Evolutionary conservation across 1,140 invertebrate species (phyloP).

Genomic region (Bursaphelenchus mucronatus): DNA sequence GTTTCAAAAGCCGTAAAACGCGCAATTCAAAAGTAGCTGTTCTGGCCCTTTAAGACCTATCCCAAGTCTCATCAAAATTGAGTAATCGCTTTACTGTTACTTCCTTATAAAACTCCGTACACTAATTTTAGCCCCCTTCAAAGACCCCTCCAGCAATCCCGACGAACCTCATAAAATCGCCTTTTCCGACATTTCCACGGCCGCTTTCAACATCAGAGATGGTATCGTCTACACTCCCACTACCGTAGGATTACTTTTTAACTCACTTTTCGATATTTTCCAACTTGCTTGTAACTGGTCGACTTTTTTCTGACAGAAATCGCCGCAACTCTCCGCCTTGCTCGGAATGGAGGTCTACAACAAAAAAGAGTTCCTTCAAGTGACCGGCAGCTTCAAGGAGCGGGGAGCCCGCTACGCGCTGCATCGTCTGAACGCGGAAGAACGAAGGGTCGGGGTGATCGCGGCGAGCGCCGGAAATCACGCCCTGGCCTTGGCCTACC

Average conservation of each 20-base stretch:
- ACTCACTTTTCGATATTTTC: constrained; percentile 7
- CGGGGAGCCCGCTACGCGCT: constrained; percentile 81
- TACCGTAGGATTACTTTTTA: constrained; percentile 67
- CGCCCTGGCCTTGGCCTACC: constrained; percentile 79
- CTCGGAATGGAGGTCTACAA: constrained; percentile 80
- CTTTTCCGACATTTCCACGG: constrained; percentile 82
- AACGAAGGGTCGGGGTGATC: constrained; percentile 75
- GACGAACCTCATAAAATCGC: constrained; percentile 71
- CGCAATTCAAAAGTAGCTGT: too few relatives aligned
- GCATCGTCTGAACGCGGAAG: constrained; percentile 69
- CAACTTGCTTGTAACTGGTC: constrained; percentile 2
- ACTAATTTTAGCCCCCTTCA: constrained; percentile 33
- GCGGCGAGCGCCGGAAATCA: constrained; percentile 79
- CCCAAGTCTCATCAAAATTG: too few relatives aligned
- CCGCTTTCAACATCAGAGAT: constrained; percentile 78
- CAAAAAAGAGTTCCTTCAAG: constrained; percentile 87
- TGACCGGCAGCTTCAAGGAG: constrained; percentile 88
- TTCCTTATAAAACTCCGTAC: not conserved
- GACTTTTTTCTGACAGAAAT: constrained; percentile 42
- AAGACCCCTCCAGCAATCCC: constrained; percentile 74
- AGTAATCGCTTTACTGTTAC: too few relatives aligned
- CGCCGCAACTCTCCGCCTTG: constrained; percentile 67
- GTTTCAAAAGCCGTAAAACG: too few relatives aligned
- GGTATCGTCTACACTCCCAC: constrained; percentile 79
- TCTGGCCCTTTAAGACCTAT: too few relatives aligned